Evolutionary conservation across 2,113 vertebrate species (phyloP).

Genomic region (Emydura subglobosa): DNA sequence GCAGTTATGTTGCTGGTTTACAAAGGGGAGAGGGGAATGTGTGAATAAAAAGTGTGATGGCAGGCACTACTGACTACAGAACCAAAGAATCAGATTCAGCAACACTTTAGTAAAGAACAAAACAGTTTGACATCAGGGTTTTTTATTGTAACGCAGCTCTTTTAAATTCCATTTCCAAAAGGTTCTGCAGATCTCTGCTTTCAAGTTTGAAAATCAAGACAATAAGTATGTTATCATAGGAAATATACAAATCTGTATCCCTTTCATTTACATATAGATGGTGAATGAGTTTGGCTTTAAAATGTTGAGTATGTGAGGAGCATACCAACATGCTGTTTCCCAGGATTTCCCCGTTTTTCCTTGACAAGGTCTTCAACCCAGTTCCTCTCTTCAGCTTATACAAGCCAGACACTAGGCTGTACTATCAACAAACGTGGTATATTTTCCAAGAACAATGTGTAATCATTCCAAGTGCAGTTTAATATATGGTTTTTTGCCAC

Average conservation of each 20-base stretch:
- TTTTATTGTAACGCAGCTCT: not conserved
- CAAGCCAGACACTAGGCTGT: not conserved
- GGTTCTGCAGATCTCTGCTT: not conserved
- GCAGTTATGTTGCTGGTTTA: not conserved
- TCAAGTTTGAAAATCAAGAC: not conserved
- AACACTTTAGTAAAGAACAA: not conserved
- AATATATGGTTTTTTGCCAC: not conserved
- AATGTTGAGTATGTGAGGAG: accelerated
- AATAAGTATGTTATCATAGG: not conserved
- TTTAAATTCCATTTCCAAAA: not conserved
- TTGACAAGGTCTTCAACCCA: not conserved
- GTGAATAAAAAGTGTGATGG: not conserved
- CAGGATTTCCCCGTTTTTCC: not conserved
- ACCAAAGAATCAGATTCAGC: not conserved
- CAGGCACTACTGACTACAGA: accelerated
- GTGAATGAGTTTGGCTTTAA: not conserved
- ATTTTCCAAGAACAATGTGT: not conserved
- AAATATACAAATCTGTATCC: not conserved
- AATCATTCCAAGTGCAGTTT: not conserved
- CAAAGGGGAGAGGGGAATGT: accelerated
- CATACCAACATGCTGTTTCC: not conserved
- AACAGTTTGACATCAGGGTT: accelerated
- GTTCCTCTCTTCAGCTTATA: not conserved
- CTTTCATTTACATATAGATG: not conserved
- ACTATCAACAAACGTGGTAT: not conserved